phyloP scores from a whole-genome alignment of 2,888 invertebrate species.

The Mechanitis mazaeus region DNA sequence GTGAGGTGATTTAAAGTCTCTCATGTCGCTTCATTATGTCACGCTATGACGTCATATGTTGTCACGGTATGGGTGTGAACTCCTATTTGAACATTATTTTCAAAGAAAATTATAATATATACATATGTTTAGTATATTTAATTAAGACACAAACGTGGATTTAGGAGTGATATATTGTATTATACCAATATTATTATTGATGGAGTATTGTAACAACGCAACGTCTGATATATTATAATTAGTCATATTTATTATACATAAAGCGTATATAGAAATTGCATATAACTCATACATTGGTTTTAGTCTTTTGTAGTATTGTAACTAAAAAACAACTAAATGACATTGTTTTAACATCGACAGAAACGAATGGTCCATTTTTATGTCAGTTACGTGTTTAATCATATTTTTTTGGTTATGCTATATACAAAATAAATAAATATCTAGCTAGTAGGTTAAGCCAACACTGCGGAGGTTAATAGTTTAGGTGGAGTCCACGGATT shows the following conservation, averaged over 20 bases:
- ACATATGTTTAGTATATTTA: too few relatives aligned
- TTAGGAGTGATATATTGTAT: too few relatives aligned
- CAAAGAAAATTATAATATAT: too few relatives aligned
- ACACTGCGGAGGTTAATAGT: constrained; percentile 12
- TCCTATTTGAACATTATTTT: constrained; percentile 13
- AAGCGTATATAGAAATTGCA: too few relatives aligned
- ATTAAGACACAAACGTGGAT: too few relatives aligned
- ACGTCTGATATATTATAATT: too few relatives aligned
- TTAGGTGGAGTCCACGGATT: constrained; percentile 10
- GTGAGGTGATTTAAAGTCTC: constrained; percentile 9
- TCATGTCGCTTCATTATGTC: constrained; percentile 21
- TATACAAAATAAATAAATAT: constrained; percentile 8
- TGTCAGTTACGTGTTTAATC: constrained; percentile 8
- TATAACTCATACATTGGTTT: too few relatives aligned
- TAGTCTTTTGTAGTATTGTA: too few relatives aligned
- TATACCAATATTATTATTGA: too few relatives aligned
- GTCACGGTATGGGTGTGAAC: constrained; percentile 26
- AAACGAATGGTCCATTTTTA: constrained; percentile 16
- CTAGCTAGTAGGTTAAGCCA: constrained; percentile 16
- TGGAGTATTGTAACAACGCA: too few relatives aligned
- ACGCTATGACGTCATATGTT: constrained; percentile 17
- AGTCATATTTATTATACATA: too few relatives aligned
- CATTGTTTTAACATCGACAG: constrained; percentile 7
- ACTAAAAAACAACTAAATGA: background rate
- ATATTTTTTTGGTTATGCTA: constrained; percentile 10